These are phyloP conservation scores for Lacerta bilineata DNA, from an alignment of 2,797 vertebrate genomes.

Conservation along the genomic window DNA sequence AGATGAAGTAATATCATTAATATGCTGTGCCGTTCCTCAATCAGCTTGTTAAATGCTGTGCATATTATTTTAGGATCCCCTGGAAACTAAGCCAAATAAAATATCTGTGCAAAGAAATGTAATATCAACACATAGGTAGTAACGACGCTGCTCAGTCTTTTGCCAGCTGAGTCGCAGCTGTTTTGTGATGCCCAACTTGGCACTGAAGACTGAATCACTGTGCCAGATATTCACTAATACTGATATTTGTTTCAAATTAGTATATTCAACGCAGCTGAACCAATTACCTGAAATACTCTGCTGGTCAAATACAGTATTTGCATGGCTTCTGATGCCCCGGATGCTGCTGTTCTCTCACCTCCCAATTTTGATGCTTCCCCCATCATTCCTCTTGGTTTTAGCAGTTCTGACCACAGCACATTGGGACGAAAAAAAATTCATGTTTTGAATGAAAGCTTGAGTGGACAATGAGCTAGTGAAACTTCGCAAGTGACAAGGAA, in stretches of 20 bases:
- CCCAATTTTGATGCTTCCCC: slow-evolving; percentile 1
- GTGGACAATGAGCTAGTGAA: slow-evolving; percentile 41
- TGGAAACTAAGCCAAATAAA: slow-evolving; percentile 1
- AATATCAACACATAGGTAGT: neutral
- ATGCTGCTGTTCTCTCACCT: neutral
- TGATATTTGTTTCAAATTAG: neutral
- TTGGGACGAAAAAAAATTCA: slow-evolving; percentile 27
- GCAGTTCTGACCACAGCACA: neutral
- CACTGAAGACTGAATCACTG: neutral
- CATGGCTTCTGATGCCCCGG: neutral
- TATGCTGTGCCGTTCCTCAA: neutral
- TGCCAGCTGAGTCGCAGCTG: neutral
- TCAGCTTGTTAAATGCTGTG: neutral
- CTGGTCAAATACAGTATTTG: neutral
- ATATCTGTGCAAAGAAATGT: neutral
- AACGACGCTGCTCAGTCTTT: neutral
- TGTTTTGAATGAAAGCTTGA: slow-evolving; percentile 13
- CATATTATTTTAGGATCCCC: neutral
- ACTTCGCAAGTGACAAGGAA: slow-evolving; percentile 37
- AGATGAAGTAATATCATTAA: neutral
- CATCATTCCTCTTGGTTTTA: neutral
- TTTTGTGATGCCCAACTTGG: neutral
- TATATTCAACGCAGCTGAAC: neutral
- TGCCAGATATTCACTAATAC: neutral
- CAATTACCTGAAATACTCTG: neutral